Evolutionary conservation across 2,797 vertebrate genomes (phyloP).

Genomic region (Anabacerthia variegaticeps): DNA sequence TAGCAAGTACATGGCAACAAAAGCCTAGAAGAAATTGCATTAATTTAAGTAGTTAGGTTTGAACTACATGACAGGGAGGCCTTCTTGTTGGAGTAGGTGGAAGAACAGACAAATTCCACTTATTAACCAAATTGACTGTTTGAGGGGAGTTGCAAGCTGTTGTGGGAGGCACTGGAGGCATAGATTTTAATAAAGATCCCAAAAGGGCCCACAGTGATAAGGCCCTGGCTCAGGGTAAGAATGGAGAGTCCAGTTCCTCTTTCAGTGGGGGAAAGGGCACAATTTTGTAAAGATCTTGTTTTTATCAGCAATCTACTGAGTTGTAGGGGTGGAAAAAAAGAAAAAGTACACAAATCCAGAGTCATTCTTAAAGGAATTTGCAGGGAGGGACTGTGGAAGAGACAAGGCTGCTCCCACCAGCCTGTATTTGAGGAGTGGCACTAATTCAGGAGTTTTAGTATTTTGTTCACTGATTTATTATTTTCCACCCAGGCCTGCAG

Average conservation of each 20-base stretch:
- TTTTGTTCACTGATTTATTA: not conserved
- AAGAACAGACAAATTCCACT: not conserved
- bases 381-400: not conserved
- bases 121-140: not conserved
- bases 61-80: not conserved
- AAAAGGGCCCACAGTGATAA: not conserved
- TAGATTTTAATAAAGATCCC: not conserved
- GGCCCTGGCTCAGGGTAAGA: not conserved
- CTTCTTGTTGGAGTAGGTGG: constrained; percentile 16
- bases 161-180: constrained; percentile 4
- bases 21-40: not conserved
- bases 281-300: not conserved
- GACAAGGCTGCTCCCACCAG: not conserved
- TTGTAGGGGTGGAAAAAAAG: not conserved
- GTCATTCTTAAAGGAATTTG: not conserved
- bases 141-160: not conserved
- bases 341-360: not conserved
- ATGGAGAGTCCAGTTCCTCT: not conserved
- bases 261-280: not conserved
- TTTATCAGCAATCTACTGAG: not conserved
- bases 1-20: not conserved
- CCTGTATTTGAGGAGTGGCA: not conserved
- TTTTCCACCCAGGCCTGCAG: not conserved
- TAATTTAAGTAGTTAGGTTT: not conserved
- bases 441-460: not conserved